phyloP scores from a whole-genome alignment of 2,888 invertebrate species.

The Scaptodrosophila latifasciaeformis region DNA sequence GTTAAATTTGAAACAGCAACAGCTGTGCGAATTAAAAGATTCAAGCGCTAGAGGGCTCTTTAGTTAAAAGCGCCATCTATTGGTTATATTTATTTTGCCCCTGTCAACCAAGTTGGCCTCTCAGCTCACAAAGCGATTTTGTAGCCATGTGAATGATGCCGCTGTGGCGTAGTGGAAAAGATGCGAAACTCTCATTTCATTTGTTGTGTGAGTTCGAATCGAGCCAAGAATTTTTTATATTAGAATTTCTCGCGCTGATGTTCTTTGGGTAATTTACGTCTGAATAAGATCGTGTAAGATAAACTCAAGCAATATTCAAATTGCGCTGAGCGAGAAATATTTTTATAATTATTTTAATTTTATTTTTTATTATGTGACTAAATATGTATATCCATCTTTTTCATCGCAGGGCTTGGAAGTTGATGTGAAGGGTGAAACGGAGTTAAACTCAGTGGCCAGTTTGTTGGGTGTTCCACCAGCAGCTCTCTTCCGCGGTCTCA shows the following conservation, averaged over 20 bases:
- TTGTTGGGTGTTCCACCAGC: slow-evolving; percentile 80
- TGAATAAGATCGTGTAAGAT: slow-evolving; percentile 64
- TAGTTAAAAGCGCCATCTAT: slow-evolving; percentile 22
- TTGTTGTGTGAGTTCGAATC: not conserved
- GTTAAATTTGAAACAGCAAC: no score
- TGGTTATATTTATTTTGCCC: not conserved
- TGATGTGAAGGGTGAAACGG: slow-evolving; percentile 87
- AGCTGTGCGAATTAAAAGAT: not conserved
- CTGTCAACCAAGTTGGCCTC: not conserved
- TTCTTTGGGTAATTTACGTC: slow-evolving; percentile 74
- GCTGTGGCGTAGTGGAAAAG: slow-evolving; percentile 16
- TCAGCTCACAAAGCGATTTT: not conserved
- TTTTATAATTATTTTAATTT: slow-evolving; percentile 14
- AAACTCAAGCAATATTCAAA: slow-evolving; percentile 28
- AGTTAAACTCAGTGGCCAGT: slow-evolving; percentile 90
- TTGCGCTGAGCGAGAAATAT: slow-evolving; percentile 64
- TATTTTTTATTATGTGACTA: not conserved
- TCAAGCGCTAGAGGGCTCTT: not conserved
- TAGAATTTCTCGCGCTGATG: slow-evolving; percentile 69
- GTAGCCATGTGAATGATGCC: not conserved
- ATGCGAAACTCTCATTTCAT: slow-evolving; percentile 21
- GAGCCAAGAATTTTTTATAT: slow-evolving; percentile 2
- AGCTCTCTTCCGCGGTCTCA: slow-evolving; percentile 82
- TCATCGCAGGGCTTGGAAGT: slow-evolving; percentile 79
- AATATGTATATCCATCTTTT: slow-evolving; percentile 1